These are phyloP conservation scores for Eupsilia transversa DNA, from an alignment of 2,888 invertebrate species.

Conservation along the genomic window DNA sequence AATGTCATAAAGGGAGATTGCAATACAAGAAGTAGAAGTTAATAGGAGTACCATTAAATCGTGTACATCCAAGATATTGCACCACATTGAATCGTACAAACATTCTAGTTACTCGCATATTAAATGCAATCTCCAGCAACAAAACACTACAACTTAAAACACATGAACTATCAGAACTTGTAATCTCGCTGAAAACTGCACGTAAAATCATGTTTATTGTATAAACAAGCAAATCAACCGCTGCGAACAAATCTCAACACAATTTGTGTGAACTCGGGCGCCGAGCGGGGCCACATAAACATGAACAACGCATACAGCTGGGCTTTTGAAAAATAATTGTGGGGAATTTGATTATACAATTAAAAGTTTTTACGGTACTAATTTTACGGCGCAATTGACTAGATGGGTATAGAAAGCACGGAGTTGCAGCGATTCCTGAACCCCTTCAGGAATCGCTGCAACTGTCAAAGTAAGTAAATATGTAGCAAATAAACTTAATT, in stretches of 20 bases:
- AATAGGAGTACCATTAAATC: background rate
- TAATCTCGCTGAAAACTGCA: constrained; percentile 28
- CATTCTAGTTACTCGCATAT: background rate
- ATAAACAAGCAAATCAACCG: constrained; percentile 50
- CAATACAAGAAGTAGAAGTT: background rate
- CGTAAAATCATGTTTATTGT: constrained; percentile 43
- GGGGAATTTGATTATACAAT: background rate
- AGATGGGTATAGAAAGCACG: background rate
- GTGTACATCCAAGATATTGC: background rate
- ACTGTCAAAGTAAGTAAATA: background rate
- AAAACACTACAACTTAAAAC: constrained; percentile 13
- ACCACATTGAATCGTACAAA: background rate
- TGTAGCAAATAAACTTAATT: background rate
- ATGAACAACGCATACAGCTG: background rate
- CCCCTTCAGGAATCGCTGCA: too few relatives aligned
- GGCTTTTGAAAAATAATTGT: background rate
- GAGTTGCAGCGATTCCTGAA: background rate
- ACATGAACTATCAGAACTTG: constrained; percentile 24
- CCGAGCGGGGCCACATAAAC: constrained; percentile 12
- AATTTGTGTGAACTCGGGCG: constrained; percentile 42
- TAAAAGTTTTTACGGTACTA: background rate
- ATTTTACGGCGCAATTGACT: background rate
- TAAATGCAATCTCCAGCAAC: constrained; percentile 2
- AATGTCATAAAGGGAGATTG: background rate
- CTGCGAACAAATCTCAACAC: constrained; percentile 49